Percentiles rank a stretch among this genome's conserved stretches.
Evolutionary conservation across 2,113 vertebrate genomes (phyloP).

Genomic region (Siphamia tubifer): DNA sequence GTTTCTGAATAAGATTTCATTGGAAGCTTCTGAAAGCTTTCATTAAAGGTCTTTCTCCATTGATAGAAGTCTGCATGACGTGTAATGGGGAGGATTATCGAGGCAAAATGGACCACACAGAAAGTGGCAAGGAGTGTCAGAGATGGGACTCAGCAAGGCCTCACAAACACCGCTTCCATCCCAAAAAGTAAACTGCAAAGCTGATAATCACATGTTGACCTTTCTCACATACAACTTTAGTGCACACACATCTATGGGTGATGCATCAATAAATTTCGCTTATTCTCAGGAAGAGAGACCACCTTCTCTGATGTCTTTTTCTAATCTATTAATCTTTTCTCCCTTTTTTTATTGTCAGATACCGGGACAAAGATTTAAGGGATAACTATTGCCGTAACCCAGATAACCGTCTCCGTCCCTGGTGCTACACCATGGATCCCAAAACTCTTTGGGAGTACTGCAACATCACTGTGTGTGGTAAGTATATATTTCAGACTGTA

Average conservation of each 20-base stretch:
- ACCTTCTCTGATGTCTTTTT: constrained; percentile 54
- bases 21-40: background rate
- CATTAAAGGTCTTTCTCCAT: constrained; percentile 30
- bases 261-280: constrained; percentile 35
- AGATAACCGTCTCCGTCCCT: constrained; percentile 89
- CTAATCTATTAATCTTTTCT: background rate
- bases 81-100: constrained; percentile 93
- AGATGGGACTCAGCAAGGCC: constrained; percentile 92
- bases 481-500: constrained; percentile 55
- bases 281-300: constrained; percentile 37
- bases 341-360: constrained; percentile 78
- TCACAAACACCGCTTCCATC: constrained; percentile 89
- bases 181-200: constrained; percentile 86
- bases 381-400: constrained; percentile 99
- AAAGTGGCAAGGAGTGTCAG: constrained; percentile 92
- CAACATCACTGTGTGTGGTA: constrained; percentile 94
- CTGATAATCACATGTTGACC: background rate
- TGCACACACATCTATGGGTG: constrained; percentile 35
- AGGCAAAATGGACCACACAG: constrained; percentile 92
- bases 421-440: constrained; percentile 97
- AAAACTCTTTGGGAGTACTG: constrained; percentile 95
- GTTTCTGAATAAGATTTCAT: background rate
- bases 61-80: constrained; percentile 89
- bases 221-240: constrained; percentile 22
- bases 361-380: constrained; percentile 91